Conservation (phyloP, 2,888 invertebrate genomes). For the Atethmia centrago region DNA sequence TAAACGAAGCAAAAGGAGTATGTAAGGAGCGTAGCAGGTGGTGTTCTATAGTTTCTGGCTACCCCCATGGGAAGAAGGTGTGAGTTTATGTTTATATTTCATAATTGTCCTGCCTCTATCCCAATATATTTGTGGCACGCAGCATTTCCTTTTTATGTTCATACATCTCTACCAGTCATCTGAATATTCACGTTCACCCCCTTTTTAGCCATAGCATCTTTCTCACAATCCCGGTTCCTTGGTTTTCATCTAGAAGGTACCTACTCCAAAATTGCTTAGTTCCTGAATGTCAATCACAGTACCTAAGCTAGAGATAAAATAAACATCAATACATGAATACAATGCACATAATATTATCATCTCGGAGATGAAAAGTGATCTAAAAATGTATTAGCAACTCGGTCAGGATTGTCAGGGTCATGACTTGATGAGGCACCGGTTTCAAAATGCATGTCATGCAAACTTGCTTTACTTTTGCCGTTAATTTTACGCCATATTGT, state of each 20-base stretch:
- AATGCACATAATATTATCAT: neutral
- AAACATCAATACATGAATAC: neutral
- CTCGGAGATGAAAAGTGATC: neutral
- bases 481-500: constrained; percentile 17
- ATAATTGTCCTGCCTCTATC: too few species aligned
- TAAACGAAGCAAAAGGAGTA: too few species aligned
- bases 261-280: neutral
- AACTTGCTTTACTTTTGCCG: neutral
- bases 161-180: neutral
- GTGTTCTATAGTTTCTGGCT: too few species aligned
- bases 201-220: neutral
- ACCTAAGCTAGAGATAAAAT: neutral
- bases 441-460: neutral
- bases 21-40: too few species aligned
- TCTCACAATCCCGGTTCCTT: neutral
- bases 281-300: neutral
- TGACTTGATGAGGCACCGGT: neutral
- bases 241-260: neutral
- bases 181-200: neutral
- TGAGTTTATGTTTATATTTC: too few species aligned
- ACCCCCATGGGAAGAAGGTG: too few species aligned
- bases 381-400: neutral
- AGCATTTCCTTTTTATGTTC: neutral
- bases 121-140: neutral
- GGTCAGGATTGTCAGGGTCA: neutral